Evolutionary conservation across 92 coral and sea anemone genomes (phyloP).

Genomic region (Phenganax stokvisi): DNA sequence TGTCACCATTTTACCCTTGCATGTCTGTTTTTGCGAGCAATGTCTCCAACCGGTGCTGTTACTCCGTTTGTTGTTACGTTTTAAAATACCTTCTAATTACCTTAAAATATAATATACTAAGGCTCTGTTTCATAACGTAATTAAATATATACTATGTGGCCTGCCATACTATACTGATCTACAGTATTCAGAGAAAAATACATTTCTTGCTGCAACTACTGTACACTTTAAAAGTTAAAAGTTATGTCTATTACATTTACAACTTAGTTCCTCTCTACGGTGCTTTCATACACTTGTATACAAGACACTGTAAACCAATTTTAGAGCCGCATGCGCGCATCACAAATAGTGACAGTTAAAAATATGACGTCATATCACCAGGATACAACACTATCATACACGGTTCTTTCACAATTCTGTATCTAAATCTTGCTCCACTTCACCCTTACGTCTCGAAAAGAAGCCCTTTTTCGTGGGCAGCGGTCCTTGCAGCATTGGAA

Average conservation of each 20-base stretch:
- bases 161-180: conserved; percentile 35
- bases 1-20: too few relatives aligned
- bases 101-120: conserved; percentile 16
- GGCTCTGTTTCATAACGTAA: not conserved
- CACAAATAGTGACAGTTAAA: not conserved
- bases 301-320: too few relatives aligned
- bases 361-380: not conserved
- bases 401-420: conserved; percentile 27
- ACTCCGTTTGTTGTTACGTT: not conserved
- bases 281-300: too few relatives aligned
- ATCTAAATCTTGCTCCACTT: conserved; percentile 67
- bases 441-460: conserved; percentile 74
- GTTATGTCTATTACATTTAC: too few relatives aligned
- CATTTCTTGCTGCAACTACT: not conserved
- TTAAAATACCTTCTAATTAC: conserved; percentile 12
- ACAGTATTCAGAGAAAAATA: conserved; percentile 6
- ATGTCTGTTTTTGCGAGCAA: too few relatives aligned
- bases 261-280: too few relatives aligned
- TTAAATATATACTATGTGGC: conserved; percentile 20
- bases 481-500: conserved; percentile 97
- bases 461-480: conserved; percentile 87
- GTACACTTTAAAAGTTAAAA: too few relatives aligned
- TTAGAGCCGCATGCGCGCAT: not conserved
- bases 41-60: not conserved
- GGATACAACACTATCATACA: not conserved